Evolutionary conservation across 1,140 invertebrate species (phyloP).

Genomic region (Heliconius melpomene): DNA sequence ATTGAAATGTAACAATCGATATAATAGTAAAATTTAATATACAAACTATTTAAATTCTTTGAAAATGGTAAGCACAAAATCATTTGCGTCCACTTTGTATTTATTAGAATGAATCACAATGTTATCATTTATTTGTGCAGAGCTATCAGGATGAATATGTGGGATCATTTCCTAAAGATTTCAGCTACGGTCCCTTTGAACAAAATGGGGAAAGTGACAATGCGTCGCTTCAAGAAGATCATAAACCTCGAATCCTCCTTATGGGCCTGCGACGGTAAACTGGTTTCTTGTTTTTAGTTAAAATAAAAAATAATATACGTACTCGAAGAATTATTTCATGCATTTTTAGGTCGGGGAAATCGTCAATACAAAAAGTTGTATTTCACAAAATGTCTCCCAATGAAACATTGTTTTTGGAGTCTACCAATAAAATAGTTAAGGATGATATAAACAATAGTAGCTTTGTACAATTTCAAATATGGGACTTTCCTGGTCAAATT

Average conservation of each 20-base stretch:
- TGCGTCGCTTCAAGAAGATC: conserved; percentile 83
- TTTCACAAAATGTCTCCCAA: conserved; percentile 99
- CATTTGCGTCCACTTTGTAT: not conserved
- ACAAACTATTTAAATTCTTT: conserved; percentile 18
- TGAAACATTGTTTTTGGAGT: conserved; percentile 99
- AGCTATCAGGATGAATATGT: conserved; percentile 89
- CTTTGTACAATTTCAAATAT: conserved; percentile 99
- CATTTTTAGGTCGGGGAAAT: conserved; percentile 95
- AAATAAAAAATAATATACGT: not conserved
- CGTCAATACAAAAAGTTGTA: conserved; percentile 99
- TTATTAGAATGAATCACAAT: conserved; percentile 24
- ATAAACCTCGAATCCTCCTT: conserved; percentile 95
- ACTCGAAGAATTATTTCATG: not conserved
- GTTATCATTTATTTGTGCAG: conserved; percentile 58
- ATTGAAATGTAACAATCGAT: conserved; percentile 27
- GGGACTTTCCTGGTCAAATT: conserved; percentile 99
- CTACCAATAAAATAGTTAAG: conserved; percentile 99
- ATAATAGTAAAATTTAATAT: conserved; percentile 25
- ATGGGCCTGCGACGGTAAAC: conserved; percentile 95
- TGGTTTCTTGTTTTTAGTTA: not conserved
- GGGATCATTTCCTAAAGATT: conserved; percentile 95
- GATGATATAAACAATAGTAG: conserved; percentile 98
- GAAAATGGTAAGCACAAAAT: conserved; percentile 34
- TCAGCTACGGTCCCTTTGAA: conserved; percentile 93
- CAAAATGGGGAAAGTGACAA: conserved; percentile 83